Evolutionary conservation across 92 coral and sea anemone species (phyloP).

Genomic region (Parazoanthus swiftii): DNA sequence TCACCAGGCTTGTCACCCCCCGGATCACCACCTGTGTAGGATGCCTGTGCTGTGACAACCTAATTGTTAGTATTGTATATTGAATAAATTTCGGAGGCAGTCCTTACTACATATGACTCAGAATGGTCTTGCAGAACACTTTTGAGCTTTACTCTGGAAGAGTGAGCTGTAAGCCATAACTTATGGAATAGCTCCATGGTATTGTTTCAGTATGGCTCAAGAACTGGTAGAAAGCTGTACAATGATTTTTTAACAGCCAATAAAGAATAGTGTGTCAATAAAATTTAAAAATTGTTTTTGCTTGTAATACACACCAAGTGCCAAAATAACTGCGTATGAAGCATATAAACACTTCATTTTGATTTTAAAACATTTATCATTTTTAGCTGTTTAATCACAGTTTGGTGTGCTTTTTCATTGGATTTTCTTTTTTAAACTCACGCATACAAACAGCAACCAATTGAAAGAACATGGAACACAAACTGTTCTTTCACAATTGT

Average conservation of each 20-base stretch:
- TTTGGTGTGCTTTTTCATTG: not conserved
- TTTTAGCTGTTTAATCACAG: not conserved
- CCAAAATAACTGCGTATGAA: not conserved
- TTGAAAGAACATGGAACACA: not conserved
- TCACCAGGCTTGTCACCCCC: conserved; percentile 71
- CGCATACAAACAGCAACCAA: not conserved
- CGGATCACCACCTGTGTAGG: conserved; percentile 66
- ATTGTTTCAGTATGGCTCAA: not conserved
- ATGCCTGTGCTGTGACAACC: not conserved
- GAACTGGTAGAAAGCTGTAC: not conserved
- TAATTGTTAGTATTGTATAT: not conserved
- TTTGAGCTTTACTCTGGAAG: not conserved
- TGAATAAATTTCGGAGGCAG: not conserved
- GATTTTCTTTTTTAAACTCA: no score
- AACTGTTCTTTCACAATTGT: not conserved
- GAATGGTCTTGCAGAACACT: no score
- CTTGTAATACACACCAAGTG: not conserved
- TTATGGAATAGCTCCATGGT: not conserved
- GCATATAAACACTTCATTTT: not conserved
- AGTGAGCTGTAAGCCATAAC: not conserved
- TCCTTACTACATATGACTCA: not conserved
- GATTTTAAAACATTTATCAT: not conserved
- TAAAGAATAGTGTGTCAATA: no score
- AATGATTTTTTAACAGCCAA: not conserved
- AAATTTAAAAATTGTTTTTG: no score